Evolutionary conservation across 53 echinoderm and acorn worm species (phyloP).

Genomic region (Hippasteria phrygiana): DNA sequence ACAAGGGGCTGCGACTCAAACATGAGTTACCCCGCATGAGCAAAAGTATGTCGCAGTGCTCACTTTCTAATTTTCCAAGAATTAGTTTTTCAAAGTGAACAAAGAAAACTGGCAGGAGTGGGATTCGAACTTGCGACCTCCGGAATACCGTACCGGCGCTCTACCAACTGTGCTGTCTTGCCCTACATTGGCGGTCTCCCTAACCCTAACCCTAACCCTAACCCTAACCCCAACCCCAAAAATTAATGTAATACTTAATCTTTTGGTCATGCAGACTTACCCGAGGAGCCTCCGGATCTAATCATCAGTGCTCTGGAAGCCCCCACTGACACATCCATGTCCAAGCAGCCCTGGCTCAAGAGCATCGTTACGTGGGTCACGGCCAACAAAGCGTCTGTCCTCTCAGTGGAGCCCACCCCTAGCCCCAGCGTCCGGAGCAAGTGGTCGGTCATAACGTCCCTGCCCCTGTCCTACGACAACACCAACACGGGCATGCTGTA

Average conservation of each 20-base stretch:
- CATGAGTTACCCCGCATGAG: too few species aligned
- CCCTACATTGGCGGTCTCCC: too few species aligned
- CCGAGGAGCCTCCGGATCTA: slow-evolving; percentile 74
- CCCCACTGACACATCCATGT: slow-evolving; percentile 70
- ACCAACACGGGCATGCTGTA: slow-evolving; percentile 75
- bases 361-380: slow-evolving; percentile 77
- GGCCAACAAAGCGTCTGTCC: slow-evolving; percentile 67
- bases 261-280: slow-evolving; percentile 66
- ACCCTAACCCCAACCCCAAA: too few species aligned
- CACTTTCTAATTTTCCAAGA: too few species aligned
- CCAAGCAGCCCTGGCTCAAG: slow-evolving; percentile 82
- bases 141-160: too few species aligned
- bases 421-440: slow-evolving; percentile 78
- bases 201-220: too few species aligned
- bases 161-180: too few species aligned
- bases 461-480: slow-evolving; percentile 77
- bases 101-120: too few species aligned
- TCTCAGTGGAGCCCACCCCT: slow-evolving; percentile 85
- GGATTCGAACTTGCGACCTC: too few species aligned
- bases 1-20: too few species aligned
- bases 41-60: too few species aligned
- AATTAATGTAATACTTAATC: neutral
- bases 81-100: too few species aligned
- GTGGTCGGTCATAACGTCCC: slow-evolving; percentile 80
- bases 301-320: slow-evolving; percentile 88